A percentile compares a stretch with the other conserved stretches of the same genome.
Evolutionary conservation across 2,888 invertebrate genomes (phyloP).

Genomic region (Synergus itoensis): DNA sequence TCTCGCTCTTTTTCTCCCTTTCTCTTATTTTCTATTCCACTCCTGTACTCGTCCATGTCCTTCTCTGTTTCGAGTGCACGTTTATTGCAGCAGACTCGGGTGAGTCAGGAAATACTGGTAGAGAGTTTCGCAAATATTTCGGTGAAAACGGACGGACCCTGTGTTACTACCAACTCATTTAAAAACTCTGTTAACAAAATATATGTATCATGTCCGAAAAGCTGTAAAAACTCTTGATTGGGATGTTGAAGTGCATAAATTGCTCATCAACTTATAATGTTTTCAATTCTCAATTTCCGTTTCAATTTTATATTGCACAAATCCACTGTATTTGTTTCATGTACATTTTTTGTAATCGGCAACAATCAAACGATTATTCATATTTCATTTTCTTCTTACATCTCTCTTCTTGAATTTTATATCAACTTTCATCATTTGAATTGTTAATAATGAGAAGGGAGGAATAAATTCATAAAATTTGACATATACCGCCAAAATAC

Average conservation of each 20-base stretch:
- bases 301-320: not conserved
- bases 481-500: not conserved
- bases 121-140: conserved; percentile 39
- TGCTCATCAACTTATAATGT: not conserved
- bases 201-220: not conserved
- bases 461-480: not conserved
- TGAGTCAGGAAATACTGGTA: conserved; percentile 9
- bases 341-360: too few relatives aligned
- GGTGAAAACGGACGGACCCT: conserved; percentile 23
- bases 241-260: not conserved
- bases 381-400: not conserved
- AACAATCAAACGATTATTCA: not conserved
- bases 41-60: conserved; percentile 32
- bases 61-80: conserved; percentile 40
- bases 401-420: not conserved
- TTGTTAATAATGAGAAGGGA: not conserved
- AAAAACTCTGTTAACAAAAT: conserved; percentile 12
- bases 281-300: not conserved
- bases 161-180: conserved; percentile 30
- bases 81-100: conserved; percentile 28
- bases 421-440: not conserved
- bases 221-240: not conserved
- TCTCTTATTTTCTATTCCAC: conserved; percentile 23
- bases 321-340: not conserved
- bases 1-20: conserved; percentile 4